Evolutionary conservation across 2,113 vertebrate species (phyloP), one percentile per base, ranked within the genome.

Genomic region (Leucosticte australis): DNA sequence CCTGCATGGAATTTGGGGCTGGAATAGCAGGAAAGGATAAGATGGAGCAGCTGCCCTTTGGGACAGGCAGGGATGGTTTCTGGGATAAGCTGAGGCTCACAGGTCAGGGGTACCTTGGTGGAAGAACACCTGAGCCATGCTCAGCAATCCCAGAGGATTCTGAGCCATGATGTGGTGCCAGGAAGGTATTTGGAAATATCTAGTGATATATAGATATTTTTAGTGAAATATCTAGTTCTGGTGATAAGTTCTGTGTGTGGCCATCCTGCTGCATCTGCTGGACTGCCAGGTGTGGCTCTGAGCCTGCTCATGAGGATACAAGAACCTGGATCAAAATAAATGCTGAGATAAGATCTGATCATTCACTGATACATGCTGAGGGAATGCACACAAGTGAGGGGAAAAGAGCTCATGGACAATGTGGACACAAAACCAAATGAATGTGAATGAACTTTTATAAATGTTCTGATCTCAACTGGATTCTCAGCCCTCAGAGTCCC

Each of bases 51-150:
- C 9, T 44, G 39, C 26, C 62, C n/a, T 11, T 49, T 27, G 76
- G 80, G 80, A 53, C 39, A 24, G 46, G 15, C 28, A 33, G 39
- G 41, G 57, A 21, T 4, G 12, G 23, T n/a, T 79, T 41, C 65
- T 79, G 57, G 46, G 31, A 35, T 46, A 16, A 95, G 12, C 20
- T 35, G 68, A 27, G 28, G 20, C 44, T 85, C 7, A 0, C 11
- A 10, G 46, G 16, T 33, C 42, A 21, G 21, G 65, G 53, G 3
- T 10, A 9, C 0, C 0, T 1, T 11, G 37, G 17, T 65, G 60
- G 39, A 69, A 41, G 59, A 83, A 14, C 41, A 89, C 10, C 9
- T 20, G 89, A 71, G 67, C 13, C 35, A 0, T 42, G 17, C 21
- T 31, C 7, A 1, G 71, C 59, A 31, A 1, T 27, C 57, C 49